Conservation (phyloP, 2,888 invertebrate genomes). For the Trissolcus japonicus region DNA sequence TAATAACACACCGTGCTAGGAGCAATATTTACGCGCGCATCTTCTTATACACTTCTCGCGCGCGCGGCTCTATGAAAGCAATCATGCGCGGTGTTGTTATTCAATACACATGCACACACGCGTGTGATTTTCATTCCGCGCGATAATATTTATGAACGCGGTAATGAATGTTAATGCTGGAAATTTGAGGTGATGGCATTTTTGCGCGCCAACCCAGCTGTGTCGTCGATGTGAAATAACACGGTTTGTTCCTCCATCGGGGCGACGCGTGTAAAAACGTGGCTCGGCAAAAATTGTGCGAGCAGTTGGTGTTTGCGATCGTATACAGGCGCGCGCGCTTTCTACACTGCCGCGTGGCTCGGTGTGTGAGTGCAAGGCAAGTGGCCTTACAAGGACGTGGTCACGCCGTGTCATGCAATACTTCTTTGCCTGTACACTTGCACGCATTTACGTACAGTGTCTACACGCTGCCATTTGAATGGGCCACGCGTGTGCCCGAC, state of each 20-base stretch:
- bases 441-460: conserved; percentile 45
- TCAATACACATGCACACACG: conserved; percentile 25
- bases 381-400: conserved; percentile 76
- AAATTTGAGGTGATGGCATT: conserved; percentile 7
- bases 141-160: conserved; percentile 48
- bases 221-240: neutral
- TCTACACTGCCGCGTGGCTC: conserved; percentile 57
- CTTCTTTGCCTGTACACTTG: conserved; percentile 47
- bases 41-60: conserved; percentile 9
- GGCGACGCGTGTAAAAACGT: conserved; percentile 5
- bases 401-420: conserved; percentile 58
- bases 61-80: conserved; percentile 38
- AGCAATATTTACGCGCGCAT: conserved; percentile 51
- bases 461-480: conserved; percentile 57
- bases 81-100: conserved; percentile 45
- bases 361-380: conserved; percentile 67
- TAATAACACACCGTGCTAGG: conserved; percentile 47
- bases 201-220: neutral
- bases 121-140: conserved; percentile 27
- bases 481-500: conserved; percentile 57
- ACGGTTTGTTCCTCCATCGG: neutral
- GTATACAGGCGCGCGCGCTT: conserved; percentile 26
- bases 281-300: conserved; percentile 23
- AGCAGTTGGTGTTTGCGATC: conserved; percentile 6
- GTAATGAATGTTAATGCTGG: conserved; percentile 40